Evolutionary conservation across 2,113 vertebrate species (phyloP).

Genomic region (Hylia prasina): DNA sequence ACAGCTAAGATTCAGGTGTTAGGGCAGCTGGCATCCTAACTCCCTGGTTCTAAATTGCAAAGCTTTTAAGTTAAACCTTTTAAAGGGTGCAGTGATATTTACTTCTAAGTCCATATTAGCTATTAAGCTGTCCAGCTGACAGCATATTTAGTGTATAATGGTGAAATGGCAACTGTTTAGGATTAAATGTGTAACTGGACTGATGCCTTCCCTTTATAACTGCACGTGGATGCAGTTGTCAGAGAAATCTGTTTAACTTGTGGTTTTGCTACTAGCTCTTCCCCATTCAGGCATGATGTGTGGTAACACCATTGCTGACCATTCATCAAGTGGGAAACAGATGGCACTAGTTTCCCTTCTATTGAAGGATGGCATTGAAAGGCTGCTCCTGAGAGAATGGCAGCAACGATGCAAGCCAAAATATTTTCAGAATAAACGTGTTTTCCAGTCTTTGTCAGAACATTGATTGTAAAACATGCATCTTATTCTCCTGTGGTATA

Average conservation of each 20-base stretch:
- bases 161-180: slow-evolving; percentile 36
- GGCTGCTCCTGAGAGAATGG: slow-evolving; percentile 9
- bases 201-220: slow-evolving; percentile 32
- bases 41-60: neutral
- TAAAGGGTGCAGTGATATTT: neutral
- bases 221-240: neutral
- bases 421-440: slow-evolving; percentile 5
- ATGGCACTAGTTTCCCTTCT: slow-evolving; percentile 43
- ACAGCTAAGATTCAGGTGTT: neutral
- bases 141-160: neutral
- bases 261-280: slow-evolving; percentile 33
- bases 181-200: slow-evolving; percentile 22
- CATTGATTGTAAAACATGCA: neutral
- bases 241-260: slow-evolving; percentile 43
- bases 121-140: slow-evolving; percentile 24
- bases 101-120: neutral
- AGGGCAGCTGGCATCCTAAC: neutral
- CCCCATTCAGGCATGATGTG: neutral
- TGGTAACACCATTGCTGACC: slow-evolving; percentile 26
- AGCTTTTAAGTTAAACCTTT: neutral
- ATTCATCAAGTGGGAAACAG: slow-evolving; percentile 64
- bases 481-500: neutral
- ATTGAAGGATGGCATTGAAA: slow-evolving; percentile 27
- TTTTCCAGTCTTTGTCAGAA: neutral
- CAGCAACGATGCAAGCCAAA: neutral